Percentiles rank a stretch among this genome's conserved stretches.
phyloP scores from a whole-genome alignment of 1,140 invertebrate species.

The Musca domestica region DNA sequence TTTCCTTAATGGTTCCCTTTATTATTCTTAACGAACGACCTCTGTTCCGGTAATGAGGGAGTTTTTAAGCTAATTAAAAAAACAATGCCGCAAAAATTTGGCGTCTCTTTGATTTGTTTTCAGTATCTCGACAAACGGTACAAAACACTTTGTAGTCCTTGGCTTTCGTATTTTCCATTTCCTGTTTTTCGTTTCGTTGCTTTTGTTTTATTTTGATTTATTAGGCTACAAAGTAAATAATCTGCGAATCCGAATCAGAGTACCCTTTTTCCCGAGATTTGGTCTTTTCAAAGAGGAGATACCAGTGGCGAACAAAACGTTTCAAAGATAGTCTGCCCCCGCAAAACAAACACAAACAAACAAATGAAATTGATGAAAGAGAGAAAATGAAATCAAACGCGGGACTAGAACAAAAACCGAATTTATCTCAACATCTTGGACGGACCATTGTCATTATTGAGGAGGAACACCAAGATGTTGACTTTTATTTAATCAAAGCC shows the following conservation, averaged over 20 bases:
- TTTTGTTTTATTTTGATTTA: slow-evolving; percentile 10
- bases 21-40: too few relatives aligned
- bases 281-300: neutral
- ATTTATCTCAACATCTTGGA: slow-evolving; percentile 7
- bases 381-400: neutral
- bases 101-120: neutral
- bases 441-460: neutral
- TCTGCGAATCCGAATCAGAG: slow-evolving; percentile 8
- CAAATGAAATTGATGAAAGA: neutral
- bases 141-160: too few relatives aligned
- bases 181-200: neutral
- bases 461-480: neutral
- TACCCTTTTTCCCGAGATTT: neutral
- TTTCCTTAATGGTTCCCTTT: too few relatives aligned
- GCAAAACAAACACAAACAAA: neutral
- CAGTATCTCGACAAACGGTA: neutral
- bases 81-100: neutral
- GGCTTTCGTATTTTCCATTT: too few relatives aligned
- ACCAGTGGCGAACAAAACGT: neutral
- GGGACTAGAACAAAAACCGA: too few relatives aligned
- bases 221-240: slow-evolving; percentile 14
- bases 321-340: neutral
- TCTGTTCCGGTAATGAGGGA: neutral
- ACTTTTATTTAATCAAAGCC: slow-evolving; percentile 20
- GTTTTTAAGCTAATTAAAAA: slow-evolving; percentile 14